Percentiles rank a stretch among this genome's conserved stretches.
Conservation (phyloP, 2,113 vertebrate genomes). For the Suricata suricatta region DNA sequence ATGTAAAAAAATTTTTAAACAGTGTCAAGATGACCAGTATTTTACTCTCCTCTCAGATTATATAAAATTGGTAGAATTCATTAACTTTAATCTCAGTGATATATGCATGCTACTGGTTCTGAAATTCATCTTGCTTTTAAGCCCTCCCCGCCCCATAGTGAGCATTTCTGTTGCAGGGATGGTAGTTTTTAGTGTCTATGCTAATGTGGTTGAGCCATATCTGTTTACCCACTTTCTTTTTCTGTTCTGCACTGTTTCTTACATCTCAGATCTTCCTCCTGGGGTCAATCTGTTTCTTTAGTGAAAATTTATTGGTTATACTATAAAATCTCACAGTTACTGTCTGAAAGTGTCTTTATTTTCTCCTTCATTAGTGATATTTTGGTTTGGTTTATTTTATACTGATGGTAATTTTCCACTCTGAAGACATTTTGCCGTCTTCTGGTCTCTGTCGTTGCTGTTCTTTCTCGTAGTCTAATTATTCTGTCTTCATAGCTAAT, state of each 20-base stretch:
- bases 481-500: not conserved
- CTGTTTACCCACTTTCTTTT: not conserved
- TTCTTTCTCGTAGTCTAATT: not conserved
- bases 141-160: not conserved
- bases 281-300: not conserved
- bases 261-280: not conserved
- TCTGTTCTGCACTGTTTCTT: not conserved
- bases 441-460: not conserved
- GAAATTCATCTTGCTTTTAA: not conserved
- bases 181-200: not conserved
- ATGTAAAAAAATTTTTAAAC: no score
- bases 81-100: not conserved
- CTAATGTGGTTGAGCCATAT: not conserved
- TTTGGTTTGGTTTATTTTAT: not conserved
- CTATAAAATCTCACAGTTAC: not conserved
- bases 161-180: not conserved
- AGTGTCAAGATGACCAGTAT: not conserved
- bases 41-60: not conserved
- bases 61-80: not conserved
- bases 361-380: not conserved
- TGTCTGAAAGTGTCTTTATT: not conserved
- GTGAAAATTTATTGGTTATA: not conserved
- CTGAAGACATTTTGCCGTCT: not conserved
- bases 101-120: not conserved
- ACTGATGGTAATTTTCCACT: not conserved